phyloP scores from a whole-genome alignment of 2,113 vertebrate genomes.

The Vidua macroura region DNA sequence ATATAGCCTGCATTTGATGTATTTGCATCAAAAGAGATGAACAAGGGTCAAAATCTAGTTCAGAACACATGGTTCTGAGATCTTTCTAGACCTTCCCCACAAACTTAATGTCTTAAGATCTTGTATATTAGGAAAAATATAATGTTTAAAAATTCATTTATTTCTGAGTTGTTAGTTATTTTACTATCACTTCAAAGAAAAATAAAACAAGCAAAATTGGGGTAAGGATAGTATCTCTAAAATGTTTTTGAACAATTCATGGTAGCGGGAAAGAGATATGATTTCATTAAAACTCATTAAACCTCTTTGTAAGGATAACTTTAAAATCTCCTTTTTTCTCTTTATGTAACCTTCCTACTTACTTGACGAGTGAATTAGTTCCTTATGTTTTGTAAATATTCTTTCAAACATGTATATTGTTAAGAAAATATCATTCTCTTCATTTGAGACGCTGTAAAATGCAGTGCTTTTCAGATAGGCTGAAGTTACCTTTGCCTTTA shows the following conservation, averaged over 20 bases:
- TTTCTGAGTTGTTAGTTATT: neutral
- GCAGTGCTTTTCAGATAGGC: neutral
- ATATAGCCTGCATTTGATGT: neutral
- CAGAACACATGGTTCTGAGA: neutral
- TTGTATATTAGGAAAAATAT: neutral
- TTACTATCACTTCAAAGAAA: neutral
- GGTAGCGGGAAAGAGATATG: fast-evolving
- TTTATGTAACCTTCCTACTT: neutral
- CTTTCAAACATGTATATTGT: neutral
- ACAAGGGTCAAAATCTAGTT: neutral
- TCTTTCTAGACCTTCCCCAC: neutral
- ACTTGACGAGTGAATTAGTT: neutral
- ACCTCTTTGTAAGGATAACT: neutral
- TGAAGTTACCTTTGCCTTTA: neutral
- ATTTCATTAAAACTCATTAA: neutral
- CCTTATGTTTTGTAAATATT: neutral
- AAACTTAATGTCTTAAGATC: neutral
- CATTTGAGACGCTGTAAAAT: neutral
- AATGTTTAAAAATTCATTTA: neutral
- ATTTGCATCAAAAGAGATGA: neutral
- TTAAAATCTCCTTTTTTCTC: neutral
- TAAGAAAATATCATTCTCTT: neutral
- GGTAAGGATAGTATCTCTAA: neutral
- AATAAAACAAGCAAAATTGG: neutral
- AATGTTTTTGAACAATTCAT: neutral